phyloP scores from a whole-genome alignment of 2,797 vertebrate genomes.

The Oreonectes daqikongensis region DNA sequence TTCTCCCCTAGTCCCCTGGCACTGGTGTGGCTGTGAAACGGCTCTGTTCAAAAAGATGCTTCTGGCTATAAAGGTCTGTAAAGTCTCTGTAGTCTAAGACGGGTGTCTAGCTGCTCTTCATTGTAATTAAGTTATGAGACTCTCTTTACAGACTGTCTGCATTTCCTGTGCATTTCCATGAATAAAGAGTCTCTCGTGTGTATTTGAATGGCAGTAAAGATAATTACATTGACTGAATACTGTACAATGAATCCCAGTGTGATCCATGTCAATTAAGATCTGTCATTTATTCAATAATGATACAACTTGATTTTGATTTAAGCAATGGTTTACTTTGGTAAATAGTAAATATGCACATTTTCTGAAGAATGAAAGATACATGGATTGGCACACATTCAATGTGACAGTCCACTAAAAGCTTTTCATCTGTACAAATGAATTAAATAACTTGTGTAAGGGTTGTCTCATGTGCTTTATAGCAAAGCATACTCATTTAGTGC shows the following conservation, averaged over 20 bases:
- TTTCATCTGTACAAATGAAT: neutral
- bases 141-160: conserved; percentile 12
- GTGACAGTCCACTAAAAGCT: neutral
- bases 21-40: conserved; percentile 23
- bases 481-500: neutral
- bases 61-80: conserved; percentile 15
- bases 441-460: neutral
- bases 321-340: neutral
- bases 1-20: conserved; percentile 1
- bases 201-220: conserved; percentile 3
- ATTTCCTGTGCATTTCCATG: conserved; percentile 14
- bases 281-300: neutral
- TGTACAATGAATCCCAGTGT: conserved; percentile 35
- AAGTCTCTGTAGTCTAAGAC: conserved; percentile 8
- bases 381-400: neutral
- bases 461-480: neutral
- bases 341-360: too few relatives aligned
- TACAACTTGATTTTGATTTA: neutral
- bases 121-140: conserved; percentile 46
- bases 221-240: neutral
- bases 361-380: neutral
- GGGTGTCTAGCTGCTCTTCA: conserved; percentile 27
- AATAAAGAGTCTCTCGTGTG: neutral
- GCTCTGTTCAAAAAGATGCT: conserved; percentile 30
- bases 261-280: neutral